Base-by-base conservation (phyloP, 2,797 vertebrate species). In the Helicolenus hilgendorfi region DNA sequence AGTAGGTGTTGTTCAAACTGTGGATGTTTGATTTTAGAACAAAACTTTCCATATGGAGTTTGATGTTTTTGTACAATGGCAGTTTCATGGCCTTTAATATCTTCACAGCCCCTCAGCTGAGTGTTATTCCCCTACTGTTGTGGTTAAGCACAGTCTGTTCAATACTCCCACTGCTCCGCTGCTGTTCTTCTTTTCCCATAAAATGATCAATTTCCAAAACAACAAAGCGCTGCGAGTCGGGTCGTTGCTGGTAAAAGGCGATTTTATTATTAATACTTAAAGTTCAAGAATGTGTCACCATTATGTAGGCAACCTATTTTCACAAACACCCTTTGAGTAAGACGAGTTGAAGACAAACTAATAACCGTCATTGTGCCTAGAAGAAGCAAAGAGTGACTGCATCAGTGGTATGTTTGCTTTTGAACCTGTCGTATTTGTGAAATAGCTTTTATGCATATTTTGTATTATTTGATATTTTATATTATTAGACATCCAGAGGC, bases 271-370 rank as follows among this genome's bases (percentile, higher is more conserved):
- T 95, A 95, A 96, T 86, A 35, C 72, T 91, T 87, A 97, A 96
- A 97, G 77, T 94, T 94, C 94, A 95, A 67, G 31, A 79, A 95
- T 94, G 95, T 95, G 91, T 97, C 96, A 97, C 77, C 20, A n/a
- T 49, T 85, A 24, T 84, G 74, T 24, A 65, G 64, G n/a, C 71
- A 79, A 77, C 55, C 24, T 82, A 67, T 85, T 77, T 72, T 84
- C 13, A 81, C 7, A 72, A 86, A 88, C 88, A 92, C 92, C 92
- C 81, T 85, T 71, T 84, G 65, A 91, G 35, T 86, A 78, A 83
- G 75, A 76, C 27, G 20, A 74, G 65, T 7, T 76, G 68, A 68
- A 63, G 78, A 73, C 78, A 80, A 82, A 85, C 38, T 79, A 69
- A 76, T 72, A 86, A 83, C 10, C 4, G 14, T 89, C 91, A 91